Conservation (phyloP, 2,797 vertebrate genomes). For the Neosalanx taihuensis region DNA sequence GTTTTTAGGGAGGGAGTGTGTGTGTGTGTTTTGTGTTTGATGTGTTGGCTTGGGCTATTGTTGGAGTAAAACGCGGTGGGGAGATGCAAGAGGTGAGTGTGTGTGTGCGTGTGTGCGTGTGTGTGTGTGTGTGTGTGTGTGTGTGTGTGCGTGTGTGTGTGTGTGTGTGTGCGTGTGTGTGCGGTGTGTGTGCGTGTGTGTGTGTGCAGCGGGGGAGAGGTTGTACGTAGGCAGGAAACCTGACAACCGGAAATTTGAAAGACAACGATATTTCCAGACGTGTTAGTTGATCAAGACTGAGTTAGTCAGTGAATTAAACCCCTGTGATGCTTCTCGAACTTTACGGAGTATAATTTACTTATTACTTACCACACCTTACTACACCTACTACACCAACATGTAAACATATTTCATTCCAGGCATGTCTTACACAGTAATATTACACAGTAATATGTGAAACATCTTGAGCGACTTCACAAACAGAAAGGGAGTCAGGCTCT, state of each 20-base stretch:
- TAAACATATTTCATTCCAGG: no score
- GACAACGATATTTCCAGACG: not conserved
- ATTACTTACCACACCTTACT: no score
- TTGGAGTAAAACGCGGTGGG: slow-evolving; percentile 57
- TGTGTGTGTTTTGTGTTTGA: slow-evolving; percentile 15
- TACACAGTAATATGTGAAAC: no score
- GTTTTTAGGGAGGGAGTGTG: slow-evolving; percentile 42
- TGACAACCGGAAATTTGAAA: not conserved
- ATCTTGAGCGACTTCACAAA: not conserved
- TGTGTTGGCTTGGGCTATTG: slow-evolving; percentile 33
- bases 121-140: no score
- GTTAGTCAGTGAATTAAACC: no score
- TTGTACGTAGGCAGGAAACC: slow-evolving; percentile 19
- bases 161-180: not conserved
- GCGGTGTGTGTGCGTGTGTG: not conserved
- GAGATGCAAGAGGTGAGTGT: slow-evolving; percentile 37
- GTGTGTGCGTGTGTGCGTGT: no score
- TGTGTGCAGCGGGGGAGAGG: slow-evolving; percentile 25
- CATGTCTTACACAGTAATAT: no score
- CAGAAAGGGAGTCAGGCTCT: not conserved
- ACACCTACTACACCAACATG: no score
- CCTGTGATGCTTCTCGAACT: not conserved
- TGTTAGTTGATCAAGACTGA: no score
- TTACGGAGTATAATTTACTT: no score
- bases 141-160: no score